Conservation (phyloP, 1,140 invertebrate genomes). For the Bombus confusus region DNA sequence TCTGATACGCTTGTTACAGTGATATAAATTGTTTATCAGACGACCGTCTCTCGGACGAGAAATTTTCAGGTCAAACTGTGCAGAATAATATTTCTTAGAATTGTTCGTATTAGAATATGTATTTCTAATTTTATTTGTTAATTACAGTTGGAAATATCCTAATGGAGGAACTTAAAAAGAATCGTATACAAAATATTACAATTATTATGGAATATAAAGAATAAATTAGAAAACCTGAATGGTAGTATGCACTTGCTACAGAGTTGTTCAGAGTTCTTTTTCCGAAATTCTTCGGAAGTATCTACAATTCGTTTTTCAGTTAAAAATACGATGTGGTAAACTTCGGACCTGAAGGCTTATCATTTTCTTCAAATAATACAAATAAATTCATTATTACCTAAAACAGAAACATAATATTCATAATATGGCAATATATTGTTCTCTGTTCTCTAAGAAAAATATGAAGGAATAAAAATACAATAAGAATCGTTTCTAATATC, state of each 20-base stretch:
- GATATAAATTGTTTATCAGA: slow-evolving; percentile 6
- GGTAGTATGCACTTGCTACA: background rate
- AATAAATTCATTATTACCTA: background rate
- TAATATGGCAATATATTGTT: background rate
- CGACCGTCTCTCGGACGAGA: background rate
- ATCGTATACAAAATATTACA: too few relatives aligned
- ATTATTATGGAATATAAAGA: too few relatives aligned
- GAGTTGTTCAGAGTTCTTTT: background rate
- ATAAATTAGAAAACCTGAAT: background rate
- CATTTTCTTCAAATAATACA: background rate
- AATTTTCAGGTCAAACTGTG: background rate
- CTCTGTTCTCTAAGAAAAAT: background rate
- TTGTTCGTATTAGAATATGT: too few relatives aligned
- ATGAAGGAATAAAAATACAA: background rate
- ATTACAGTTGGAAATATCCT: too few relatives aligned
- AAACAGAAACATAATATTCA: background rate
- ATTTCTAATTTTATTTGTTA: too few relatives aligned
- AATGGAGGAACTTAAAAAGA: too few relatives aligned
- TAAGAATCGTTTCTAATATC: background rate
- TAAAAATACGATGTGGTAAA: too few relatives aligned
- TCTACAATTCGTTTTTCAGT: background rate
- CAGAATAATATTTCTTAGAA: background rate
- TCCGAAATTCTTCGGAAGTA: background rate
- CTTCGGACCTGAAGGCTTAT: too few relatives aligned
- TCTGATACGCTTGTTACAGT: slow-evolving; percentile 1